Percentiles rank a stretch among this genome's conserved stretches.
Evolutionary conservation across 2,888 invertebrate species (phyloP).

Genomic region (Microdon myrmicae): DNA sequence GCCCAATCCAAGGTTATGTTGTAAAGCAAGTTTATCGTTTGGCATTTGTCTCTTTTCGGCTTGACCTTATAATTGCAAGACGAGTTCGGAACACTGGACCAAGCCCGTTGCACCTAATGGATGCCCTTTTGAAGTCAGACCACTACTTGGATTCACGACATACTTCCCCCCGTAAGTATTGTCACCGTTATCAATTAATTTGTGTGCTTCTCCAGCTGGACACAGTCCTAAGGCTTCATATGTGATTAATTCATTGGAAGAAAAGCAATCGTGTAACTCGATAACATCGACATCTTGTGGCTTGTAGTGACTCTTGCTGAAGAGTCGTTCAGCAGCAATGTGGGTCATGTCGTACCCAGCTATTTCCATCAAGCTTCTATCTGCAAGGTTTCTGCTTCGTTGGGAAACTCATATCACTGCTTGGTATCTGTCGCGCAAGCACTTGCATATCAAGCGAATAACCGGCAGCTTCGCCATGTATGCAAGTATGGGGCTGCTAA

Average conservation of each 20-base stretch:
- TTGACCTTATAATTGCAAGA: conserved; percentile 85
- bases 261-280: conserved; percentile 98
- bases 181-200: conserved; percentile 91
- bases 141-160: conserved; percentile 98
- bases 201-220: conserved; percentile 87
- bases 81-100: conserved; percentile 90
- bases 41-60: conserved; percentile 78
- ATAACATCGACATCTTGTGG: conserved; percentile 91
- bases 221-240: conserved; percentile 97
- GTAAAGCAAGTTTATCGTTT: conserved; percentile 85
- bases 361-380: conserved; percentile 65
- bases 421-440: too few relatives aligned
- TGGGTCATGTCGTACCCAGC: conserved; percentile 95
- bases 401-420: too few relatives aligned
- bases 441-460: too few relatives aligned
- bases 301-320: conserved; percentile 77
- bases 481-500: too few relatives aligned
- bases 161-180: conserved; percentile 97
- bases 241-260: conserved; percentile 95
- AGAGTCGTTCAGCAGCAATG: conserved; percentile 80
- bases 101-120: conserved; percentile 94
- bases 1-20: conserved; percentile 96
- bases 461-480: too few relatives aligned
- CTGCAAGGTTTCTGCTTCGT: too few relatives aligned
- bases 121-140: conserved; percentile 98